Percentiles rank a stretch among this genome's conserved stretches.
These are phyloP conservation scores for Cromileptes altivelis DNA, from an alignment of 2,113 vertebrate species.

Conservation along the genomic window DNA sequence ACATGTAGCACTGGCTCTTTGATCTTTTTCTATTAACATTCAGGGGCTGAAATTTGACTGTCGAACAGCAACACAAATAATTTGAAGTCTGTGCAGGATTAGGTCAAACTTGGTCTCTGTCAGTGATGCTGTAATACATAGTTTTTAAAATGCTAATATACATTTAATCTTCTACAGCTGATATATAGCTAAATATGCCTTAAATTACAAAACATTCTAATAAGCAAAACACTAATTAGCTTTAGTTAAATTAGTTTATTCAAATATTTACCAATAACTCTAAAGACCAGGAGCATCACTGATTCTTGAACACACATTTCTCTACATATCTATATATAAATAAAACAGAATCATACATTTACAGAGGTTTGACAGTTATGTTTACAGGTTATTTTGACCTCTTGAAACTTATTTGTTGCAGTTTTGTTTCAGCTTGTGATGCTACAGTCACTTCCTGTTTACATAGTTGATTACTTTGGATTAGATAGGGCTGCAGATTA, in stretches of 20 bases:
- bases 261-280: background rate
- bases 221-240: background rate
- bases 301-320: background rate
- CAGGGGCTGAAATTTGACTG: background rate
- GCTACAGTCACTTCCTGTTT: background rate
- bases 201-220: background rate
- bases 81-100: background rate
- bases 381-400: background rate
- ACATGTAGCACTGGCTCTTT: background rate
- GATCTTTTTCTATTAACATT: conserved; percentile 5
- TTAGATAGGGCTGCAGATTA: background rate
- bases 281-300: background rate
- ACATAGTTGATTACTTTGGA: background rate
- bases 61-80: background rate
- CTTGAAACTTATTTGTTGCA: background rate
- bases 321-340: background rate
- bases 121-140: background rate
- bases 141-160: background rate
- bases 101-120: background rate
- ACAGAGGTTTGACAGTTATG: background rate
- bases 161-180: background rate
- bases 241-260: background rate
- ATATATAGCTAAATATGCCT: background rate
- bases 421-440: background rate
- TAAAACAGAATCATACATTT: background rate